These are phyloP conservation scores for Hydrozoanthus tunicans DNA, from an alignment of 64 coral and sea anemone genomes.

Conservation along the genomic window DNA sequence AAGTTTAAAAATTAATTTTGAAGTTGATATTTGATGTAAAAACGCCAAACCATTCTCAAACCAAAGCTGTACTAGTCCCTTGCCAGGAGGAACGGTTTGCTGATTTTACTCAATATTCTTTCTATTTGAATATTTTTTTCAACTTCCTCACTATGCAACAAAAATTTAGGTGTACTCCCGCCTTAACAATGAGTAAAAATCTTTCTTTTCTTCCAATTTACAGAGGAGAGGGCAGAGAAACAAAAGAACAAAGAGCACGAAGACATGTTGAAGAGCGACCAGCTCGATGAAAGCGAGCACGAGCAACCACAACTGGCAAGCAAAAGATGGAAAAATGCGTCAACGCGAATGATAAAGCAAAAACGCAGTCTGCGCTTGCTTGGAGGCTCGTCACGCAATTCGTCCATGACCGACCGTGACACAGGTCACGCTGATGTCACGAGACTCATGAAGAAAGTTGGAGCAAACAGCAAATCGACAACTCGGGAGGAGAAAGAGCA, in stretches of 20 bases:
- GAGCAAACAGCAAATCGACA: not conserved
- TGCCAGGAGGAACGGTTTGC: no score
- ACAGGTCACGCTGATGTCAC: not conserved
- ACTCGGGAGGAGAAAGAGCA: not conserved
- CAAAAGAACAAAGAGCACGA: constrained; percentile 26
- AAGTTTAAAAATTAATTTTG: no score
- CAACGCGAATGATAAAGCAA: constrained; percentile 4
- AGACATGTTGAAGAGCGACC: not conserved
- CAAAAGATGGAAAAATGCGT: not conserved
- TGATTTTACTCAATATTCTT: no score
- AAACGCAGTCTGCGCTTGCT: not conserved
- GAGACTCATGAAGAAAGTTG: constrained; percentile 20
- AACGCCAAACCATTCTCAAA: no score
- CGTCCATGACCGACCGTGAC: not conserved
- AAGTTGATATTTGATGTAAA: no score
- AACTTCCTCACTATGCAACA: no score
- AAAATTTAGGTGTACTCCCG: no score
- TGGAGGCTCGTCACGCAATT: constrained; percentile 19
- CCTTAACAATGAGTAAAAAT: no score
- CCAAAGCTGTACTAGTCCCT: no score
- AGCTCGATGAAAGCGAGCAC: not conserved
- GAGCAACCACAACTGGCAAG: not conserved
- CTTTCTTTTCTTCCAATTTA: not conserved
- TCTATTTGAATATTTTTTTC: no score
- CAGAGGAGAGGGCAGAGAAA: constrained; percentile 37